Base-by-base conservation (phyloP, 2,888 invertebrate genomes). In the Oithona nana region DNA sequence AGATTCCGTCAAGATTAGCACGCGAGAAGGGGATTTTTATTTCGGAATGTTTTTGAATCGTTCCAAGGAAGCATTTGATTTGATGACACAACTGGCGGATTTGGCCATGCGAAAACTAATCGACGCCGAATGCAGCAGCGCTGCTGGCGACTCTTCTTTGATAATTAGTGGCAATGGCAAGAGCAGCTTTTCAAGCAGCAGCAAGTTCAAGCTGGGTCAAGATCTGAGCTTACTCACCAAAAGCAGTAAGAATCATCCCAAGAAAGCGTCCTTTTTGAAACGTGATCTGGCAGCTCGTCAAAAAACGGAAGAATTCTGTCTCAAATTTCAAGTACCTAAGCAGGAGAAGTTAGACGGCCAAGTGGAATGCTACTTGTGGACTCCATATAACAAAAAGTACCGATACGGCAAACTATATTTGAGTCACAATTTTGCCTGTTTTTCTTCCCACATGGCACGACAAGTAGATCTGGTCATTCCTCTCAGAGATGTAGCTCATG, bases 31-130 rank as follows among this genome's bases (percentile, higher is more conserved):
- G 22, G 49, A 87, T 75, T 86, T 88, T 75, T 83, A 84, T 71
- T 98, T 97, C 74, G 90, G 88, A 8, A 81, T 95, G 81, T 85
- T 97, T 70, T 75, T 92, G 67, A 85, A 83, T 71, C 86, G 88
- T 71, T 81, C 81, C 62, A 26, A 3, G 2, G 94, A 97, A 73
- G 90, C 93, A 0, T 93, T 85, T 73, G 80, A 83, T 20, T 73
- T 97, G 68, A 93, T 95, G 83, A 87, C 92, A 70, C 95, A 95
- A 72, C 77, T 98, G 51, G 89, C 92, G 61, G 95, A 95, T 76
- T 82, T 95, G 75, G 94, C 95, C 64, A 94, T 97, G 83, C 92
- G 90, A 78, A 83, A 86, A 82, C 82, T 72, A 66, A 67, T 66
- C 6, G 29, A 59, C 28, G 59, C 48, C 26, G 54, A 54, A 20